Evolutionary conservation across 2,797 vertebrate species (phyloP).

Genomic region (Enteromius mattozi): DNA sequence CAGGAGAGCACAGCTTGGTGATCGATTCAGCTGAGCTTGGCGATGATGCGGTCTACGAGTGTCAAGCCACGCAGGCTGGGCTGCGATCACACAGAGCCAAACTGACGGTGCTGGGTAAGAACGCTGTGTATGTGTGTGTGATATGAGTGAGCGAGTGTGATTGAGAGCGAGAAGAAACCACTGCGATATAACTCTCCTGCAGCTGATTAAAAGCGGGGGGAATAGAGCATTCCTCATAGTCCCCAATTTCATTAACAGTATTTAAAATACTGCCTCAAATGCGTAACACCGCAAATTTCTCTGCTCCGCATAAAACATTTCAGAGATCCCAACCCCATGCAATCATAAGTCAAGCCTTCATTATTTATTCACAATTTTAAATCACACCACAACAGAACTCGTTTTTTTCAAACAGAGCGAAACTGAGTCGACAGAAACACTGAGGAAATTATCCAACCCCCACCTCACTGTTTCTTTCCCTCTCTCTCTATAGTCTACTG

Average conservation of each 20-base stretch:
- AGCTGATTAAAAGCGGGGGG: conserved; percentile 52
- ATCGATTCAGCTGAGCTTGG: conserved; percentile 86
- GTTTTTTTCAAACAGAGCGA: conserved; percentile 61
- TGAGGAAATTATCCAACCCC: conserved; percentile 38
- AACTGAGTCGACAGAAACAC: conserved; percentile 63
- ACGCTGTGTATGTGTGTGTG: conserved; percentile 41
- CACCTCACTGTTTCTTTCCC: conserved; percentile 56
- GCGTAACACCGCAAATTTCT: conserved; percentile 56
- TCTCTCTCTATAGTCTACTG: conserved; percentile 27
- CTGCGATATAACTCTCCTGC: conserved; percentile 20
- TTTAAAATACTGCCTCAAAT: conserved; percentile 61
- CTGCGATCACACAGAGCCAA: conserved; percentile 87
- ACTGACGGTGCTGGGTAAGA: conserved; percentile 87
- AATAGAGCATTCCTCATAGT: conserved; percentile 46
- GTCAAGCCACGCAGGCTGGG: conserved; percentile 89
- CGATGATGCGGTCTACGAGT: conserved; percentile 90
- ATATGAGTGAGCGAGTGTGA: conserved; percentile 43
- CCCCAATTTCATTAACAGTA: conserved; percentile 61
- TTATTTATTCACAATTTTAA: conserved; percentile 68
- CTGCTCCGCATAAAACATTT: conserved; percentile 56
- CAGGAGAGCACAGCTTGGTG: conserved; percentile 89
- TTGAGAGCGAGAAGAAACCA: neutral
- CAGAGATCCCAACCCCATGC: neutral
- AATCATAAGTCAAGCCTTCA: conserved; percentile 60
- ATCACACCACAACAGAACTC: conserved; percentile 65